phyloP scores from a whole-genome alignment of 2,113 vertebrate genomes.

The Grallaria varia region DNA sequence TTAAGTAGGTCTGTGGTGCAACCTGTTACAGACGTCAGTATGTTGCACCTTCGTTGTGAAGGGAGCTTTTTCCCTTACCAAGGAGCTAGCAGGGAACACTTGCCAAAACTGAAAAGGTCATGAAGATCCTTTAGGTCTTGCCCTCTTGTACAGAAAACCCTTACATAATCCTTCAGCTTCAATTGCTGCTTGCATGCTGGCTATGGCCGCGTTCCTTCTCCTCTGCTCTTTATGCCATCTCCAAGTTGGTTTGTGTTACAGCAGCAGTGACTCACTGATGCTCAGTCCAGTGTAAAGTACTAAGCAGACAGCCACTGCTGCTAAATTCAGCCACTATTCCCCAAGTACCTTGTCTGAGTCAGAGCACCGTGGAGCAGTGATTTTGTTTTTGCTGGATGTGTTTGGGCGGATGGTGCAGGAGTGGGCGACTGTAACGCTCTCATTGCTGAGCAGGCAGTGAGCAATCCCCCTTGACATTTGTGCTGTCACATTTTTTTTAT shows the following conservation, averaged over 20 bases:
- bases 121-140: neutral
- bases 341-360: constrained; percentile 40
- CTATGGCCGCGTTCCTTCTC: neutral
- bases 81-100: neutral
- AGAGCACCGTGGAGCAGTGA: neutral
- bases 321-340: constrained; percentile 35
- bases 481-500: neutral
- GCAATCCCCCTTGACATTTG: neutral
- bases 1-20: neutral
- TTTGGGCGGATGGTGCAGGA: neutral
- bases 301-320: constrained; percentile 34
- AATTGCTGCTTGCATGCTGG: neutral
- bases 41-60: neutral
- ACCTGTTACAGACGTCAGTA: neutral
- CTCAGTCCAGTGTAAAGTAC: constrained; percentile 30
- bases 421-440: neutral
- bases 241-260: constrained; percentile 13
- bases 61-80: neutral
- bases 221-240: neutral
- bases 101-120: neutral
- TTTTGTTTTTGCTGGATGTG: constrained; percentile 19
- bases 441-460: constrained; percentile 11
- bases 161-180: neutral
- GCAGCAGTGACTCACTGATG: constrained; percentile 56
- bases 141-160: neutral